phyloP scores from a whole-genome alignment of 2,888 invertebrate genomes.

The Thereva nobilitata region DNA sequence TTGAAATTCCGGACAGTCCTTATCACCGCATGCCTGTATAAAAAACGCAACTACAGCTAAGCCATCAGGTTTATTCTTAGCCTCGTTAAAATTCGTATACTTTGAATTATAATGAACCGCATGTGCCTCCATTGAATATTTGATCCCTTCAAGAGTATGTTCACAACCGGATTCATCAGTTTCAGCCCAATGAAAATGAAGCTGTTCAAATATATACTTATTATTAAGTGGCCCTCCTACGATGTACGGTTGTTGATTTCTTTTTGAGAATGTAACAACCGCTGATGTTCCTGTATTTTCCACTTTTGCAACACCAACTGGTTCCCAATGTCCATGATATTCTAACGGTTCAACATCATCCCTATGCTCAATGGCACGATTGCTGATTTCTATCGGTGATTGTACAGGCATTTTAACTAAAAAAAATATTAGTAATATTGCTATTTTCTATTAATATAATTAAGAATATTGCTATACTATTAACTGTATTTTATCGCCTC shows the following conservation, averaged over 20 bases:
- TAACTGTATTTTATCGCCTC: neutral
- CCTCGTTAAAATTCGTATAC: constrained; percentile 67
- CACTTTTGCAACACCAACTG: constrained; percentile 56
- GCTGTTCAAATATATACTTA: constrained; percentile 73
- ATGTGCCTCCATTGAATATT: constrained; percentile 78
- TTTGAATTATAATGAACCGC: constrained; percentile 77
- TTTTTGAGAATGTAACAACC: constrained; percentile 67
- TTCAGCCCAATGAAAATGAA: constrained; percentile 83
- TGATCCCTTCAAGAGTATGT: constrained; percentile 74
- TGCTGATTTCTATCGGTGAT: constrained; percentile 58
- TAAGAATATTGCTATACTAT: neutral
- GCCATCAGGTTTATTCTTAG: constrained; percentile 70
- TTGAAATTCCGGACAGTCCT: constrained; percentile 64
- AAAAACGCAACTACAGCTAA: constrained; percentile 73
- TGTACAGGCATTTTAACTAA: constrained; percentile 54
- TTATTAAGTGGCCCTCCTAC: constrained; percentile 68
- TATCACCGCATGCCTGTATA: constrained; percentile 64
- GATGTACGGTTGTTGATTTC: constrained; percentile 63
- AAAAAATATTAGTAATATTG: neutral
- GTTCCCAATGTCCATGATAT: constrained; percentile 58
- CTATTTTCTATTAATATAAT: constrained; percentile 6
- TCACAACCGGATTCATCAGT: constrained; percentile 77
- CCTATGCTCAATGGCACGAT: constrained; percentile 56
- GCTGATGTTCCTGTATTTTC: constrained; percentile 58
- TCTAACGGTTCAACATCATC: constrained; percentile 58